Base-by-base conservation (phyloP, 2,113 vertebrate genomes). In the Notarius quadriscutis region DNA sequence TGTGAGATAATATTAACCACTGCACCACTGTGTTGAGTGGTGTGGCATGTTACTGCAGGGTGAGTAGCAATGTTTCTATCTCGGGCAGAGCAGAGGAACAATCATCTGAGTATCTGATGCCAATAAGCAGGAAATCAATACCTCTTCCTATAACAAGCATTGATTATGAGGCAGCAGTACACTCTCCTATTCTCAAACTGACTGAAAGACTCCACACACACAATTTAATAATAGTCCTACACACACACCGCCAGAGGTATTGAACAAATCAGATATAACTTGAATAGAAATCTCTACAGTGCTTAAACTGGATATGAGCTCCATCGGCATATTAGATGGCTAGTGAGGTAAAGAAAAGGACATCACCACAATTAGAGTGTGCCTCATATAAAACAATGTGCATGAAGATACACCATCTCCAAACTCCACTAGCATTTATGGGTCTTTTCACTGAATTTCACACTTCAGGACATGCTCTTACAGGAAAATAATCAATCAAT, bases 101-200 rank as follows among this genome's bases (percentile, higher is more conserved):
- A 87, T 91, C 87, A 89, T 85, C 62, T 78, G 85, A 82, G 78
- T 85, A 41, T 86, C 79, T 82, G 27, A 83, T 71, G 81, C 75
- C 87, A 83, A 89, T 80, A 75, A 86, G 86, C 69, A 86, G 84
- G 62, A 84, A 88, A 86, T 88, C 90, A 90, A 91, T 89, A 86
- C 25, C 87, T 89, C 86, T 87, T 89, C 55, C 74, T 69, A 91
- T 84, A 89, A 89, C 78, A 84, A 83, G 84, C 75, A 89, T 87
- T 62, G 90, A 90, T 90, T 86, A 86, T 81, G 15, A 80, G 80
- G 62, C 55, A 74, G 84, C 55, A 50, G 63, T 82, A 65, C 79
- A 84, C 57, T 8, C 53, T 18, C 80, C 74, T 83, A 74, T 62
- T 15, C 27, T 34, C 55, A 78, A 75, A 34, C 58, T 67, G 65